Evolutionary conservation across 2,888 invertebrate genomes (phyloP).

Genomic region (Nomada ruficornis): DNA sequence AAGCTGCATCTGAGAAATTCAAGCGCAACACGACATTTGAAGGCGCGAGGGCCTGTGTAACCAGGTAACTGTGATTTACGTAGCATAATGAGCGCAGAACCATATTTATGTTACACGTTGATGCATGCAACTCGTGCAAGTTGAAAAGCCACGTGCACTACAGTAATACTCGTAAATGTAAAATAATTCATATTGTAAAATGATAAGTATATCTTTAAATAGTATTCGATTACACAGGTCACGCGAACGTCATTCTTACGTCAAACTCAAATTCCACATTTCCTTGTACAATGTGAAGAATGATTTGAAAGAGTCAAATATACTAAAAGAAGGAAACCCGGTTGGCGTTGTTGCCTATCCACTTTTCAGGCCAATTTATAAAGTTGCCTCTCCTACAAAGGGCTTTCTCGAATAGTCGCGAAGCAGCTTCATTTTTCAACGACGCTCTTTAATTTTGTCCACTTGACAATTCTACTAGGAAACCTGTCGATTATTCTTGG

Average conservation of each 20-base stretch:
- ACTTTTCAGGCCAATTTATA: not conserved
- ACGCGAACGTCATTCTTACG: too few species aligned
- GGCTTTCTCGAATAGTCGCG: not conserved
- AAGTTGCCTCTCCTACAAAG: not conserved
- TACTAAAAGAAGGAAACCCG: too few species aligned
- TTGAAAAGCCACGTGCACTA: not conserved
- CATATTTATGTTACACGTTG: not conserved
- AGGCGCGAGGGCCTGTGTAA: not conserved
- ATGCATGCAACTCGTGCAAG: not conserved
- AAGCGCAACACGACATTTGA: not conserved
- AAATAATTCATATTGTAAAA: too few species aligned
- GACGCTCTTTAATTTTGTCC: slow-evolving; percentile 28
- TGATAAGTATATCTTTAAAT: too few species aligned
- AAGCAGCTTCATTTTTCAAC: slow-evolving; percentile 13
- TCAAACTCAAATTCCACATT: too few species aligned
- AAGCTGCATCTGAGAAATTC: not conserved
- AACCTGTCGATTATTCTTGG: not conserved
- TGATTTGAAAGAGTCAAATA: too few species aligned
- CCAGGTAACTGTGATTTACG: not conserved
- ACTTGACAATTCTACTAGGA: slow-evolving; percentile 18
- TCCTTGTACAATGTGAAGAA: too few species aligned
- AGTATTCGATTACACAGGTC: too few species aligned
- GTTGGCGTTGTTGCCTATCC: too few species aligned
- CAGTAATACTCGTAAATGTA: too few species aligned
- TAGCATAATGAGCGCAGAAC: not conserved